phyloP scores from a whole-genome alignment of 2,888 invertebrate species.

The Subacronicta megacephala region DNA sequence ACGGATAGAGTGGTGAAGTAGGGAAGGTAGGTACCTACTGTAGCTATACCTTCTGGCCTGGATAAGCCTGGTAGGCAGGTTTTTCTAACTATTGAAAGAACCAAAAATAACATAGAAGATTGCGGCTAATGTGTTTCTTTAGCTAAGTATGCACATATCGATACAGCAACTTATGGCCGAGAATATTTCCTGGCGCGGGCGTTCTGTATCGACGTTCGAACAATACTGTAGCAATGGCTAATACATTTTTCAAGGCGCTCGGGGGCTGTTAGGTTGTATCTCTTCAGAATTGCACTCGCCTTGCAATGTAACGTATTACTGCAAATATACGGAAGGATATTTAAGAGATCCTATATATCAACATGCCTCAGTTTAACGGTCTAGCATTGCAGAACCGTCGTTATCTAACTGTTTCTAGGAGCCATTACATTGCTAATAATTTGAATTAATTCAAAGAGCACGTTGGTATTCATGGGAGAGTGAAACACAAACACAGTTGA shows the following conservation, averaged over 20 bases:
- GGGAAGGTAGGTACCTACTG: no score
- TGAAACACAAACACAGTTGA: constrained; percentile 50
- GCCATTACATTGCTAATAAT: constrained; percentile 43
- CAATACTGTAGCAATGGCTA: constrained; percentile 60
- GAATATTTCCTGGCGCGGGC: constrained; percentile 58
- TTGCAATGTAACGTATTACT: constrained; percentile 56
- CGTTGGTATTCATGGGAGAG: constrained; percentile 15
- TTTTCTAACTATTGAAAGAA: constrained; percentile 2
- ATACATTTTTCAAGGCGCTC: constrained; percentile 76
- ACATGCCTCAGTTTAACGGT: constrained; percentile 46
- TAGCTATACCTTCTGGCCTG: no score
- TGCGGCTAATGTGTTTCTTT: constrained; percentile 43
- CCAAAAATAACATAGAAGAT: constrained; percentile 32
- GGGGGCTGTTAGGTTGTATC: constrained; percentile 63
- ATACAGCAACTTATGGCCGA: constrained; percentile 68
- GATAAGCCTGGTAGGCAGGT: no score
- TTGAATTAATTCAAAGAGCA: constrained; percentile 32
- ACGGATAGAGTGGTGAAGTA: no score
- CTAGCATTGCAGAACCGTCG: constrained; percentile 16
- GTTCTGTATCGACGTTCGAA: constrained; percentile 64
- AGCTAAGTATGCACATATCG: constrained; percentile 62
- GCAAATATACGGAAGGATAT: constrained; percentile 53
- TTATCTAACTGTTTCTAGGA: constrained; percentile 38
- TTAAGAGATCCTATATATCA: constrained; percentile 56
- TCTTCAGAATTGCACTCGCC: constrained; percentile 67